Evolutionary conservation across 2,888 invertebrate species (phyloP), one percentile per base, ranked within the genome.

Genomic region (Apomyelois bistriatella): DNA sequence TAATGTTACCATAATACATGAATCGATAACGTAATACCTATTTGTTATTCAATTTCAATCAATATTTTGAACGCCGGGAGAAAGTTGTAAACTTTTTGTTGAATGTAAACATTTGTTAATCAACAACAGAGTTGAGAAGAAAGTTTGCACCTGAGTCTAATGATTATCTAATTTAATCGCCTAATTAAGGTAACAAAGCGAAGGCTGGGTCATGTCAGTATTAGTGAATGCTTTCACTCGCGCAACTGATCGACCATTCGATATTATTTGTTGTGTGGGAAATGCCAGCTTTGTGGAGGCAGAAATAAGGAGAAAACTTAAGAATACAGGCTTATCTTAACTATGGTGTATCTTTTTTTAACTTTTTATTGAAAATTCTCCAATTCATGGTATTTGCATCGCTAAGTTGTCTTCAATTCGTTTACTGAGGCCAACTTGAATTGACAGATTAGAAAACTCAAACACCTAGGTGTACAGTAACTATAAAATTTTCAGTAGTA

Each of bases 151-250:
- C 57, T 56, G 55, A 59, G 54, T 60, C 57, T 53, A 60, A 58
- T 62, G 60, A 62, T 62, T 65, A 61, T 59, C 60, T 61, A 53
- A 63, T 65, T 65, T 58, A 54, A 61, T 62, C 56, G 52, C 58
- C 54, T 65, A 64, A 64, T 65, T 64, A 61, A 48, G 59, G 54
- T 46, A 62, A 63, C 61, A 61, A 64, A 60, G 59, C 55, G 43
- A 55, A 53, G 41, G 57, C 40, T 54, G 52, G 54, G 54, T 54
- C 54, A 53, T 43, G 50, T 47, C 49, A 54, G 55, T 53, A 50
- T 56, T 54, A 56, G 58, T 57, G 55, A 53, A 59, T 61, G 62
- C 66, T 68, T 66, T 68, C 66, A 60, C 66, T 62, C 54, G 43
- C 56, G 55, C 55, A 56, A 50, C 56, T 54, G 61, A 64, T 65